A percentile compares a stretch with the other conserved stretches of the same genome.
These are phyloP conservation scores for Chromis chromis DNA, from an alignment of 2,797 vertebrate genomes.

Conservation along the genomic window DNA sequence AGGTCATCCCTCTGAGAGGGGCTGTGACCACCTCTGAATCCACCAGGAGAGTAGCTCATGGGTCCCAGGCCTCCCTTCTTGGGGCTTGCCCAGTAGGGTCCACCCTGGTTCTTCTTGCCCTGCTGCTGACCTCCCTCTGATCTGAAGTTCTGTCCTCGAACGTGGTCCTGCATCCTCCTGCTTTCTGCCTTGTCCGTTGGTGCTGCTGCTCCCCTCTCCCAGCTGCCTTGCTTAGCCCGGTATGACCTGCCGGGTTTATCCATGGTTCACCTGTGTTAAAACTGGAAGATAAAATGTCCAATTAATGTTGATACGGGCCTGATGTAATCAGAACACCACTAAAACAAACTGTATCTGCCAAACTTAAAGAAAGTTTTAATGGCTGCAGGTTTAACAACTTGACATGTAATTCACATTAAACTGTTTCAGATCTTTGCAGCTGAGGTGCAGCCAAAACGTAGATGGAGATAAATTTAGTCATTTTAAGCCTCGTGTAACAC, in stretches of 20 bases:
- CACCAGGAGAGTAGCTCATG: slow-evolving; percentile 82
- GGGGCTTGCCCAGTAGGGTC: slow-evolving; percentile 81
- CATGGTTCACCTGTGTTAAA: slow-evolving; percentile 83
- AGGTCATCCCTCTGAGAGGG: slow-evolving; percentile 83
- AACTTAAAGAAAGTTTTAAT: not conserved
- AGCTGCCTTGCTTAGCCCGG: slow-evolving; percentile 80
- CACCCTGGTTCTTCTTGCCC: slow-evolving; percentile 80
- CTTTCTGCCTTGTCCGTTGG: slow-evolving; percentile 79
- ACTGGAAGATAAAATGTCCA: slow-evolving; percentile 60
- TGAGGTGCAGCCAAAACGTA: not conserved
- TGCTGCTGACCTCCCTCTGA: slow-evolving; percentile 81
- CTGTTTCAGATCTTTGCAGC: not conserved
- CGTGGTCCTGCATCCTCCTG: slow-evolving; percentile 83
- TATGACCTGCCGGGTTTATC: slow-evolving; percentile 86
- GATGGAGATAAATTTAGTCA: not conserved
- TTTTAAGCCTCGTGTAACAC: not conserved
- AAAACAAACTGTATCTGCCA: not conserved
- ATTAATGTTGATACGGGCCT: not conserved
- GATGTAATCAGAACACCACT: not conserved
- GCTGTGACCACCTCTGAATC: slow-evolving; percentile 82
- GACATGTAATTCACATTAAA: not conserved
- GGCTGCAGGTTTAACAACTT: not conserved
- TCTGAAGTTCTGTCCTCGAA: slow-evolving; percentile 82
- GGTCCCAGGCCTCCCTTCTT: slow-evolving; percentile 81
- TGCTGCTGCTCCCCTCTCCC: slow-evolving; percentile 75